These are phyloP conservation scores for Folsomia candida DNA, from an alignment of 2,888 invertebrate genomes.

Conservation along the genomic window DNA sequence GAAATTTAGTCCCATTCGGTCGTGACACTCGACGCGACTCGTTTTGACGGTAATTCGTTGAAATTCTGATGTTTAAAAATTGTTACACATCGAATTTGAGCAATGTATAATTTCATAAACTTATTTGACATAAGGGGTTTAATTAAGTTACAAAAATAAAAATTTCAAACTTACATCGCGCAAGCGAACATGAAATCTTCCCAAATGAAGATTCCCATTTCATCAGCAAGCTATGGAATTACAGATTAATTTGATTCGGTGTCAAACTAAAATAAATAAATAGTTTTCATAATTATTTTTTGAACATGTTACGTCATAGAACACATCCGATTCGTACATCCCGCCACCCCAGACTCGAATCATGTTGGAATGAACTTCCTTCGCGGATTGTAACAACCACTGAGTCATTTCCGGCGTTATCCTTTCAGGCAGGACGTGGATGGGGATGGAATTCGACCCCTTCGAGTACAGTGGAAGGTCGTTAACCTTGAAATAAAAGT, in stretches of 20 bases:
- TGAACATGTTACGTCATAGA: constrained; percentile 33
- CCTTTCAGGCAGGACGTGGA: constrained; percentile 56
- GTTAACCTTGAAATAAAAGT: constrained; percentile 60
- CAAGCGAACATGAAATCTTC: constrained; percentile 55
- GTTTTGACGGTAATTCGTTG: no score
- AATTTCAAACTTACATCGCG: no score
- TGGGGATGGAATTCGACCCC: constrained; percentile 60
- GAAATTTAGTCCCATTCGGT: no score
- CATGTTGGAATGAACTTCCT: constrained; percentile 58
- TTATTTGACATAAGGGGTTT: no score
- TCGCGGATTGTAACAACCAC: constrained; percentile 55
- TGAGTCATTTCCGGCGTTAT: constrained; percentile 53
- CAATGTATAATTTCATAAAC: no score
- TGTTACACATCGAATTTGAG: no score
- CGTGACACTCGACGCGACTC: no score
- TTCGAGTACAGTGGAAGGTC: constrained; percentile 59
- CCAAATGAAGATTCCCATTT: constrained; percentile 60
- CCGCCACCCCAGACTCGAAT: constrained; percentile 51
- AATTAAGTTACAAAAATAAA: no score
- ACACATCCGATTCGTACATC: constrained; percentile 38
- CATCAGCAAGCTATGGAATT: constrained; percentile 57
- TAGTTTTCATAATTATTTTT: no score
- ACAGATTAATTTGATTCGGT: no score
- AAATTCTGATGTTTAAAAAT: no score
- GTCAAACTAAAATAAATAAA: no score